Base-by-base conservation (phyloP, 37 sponge, comb jelly and placozoan species). In the Axinella damicornis region DNA sequence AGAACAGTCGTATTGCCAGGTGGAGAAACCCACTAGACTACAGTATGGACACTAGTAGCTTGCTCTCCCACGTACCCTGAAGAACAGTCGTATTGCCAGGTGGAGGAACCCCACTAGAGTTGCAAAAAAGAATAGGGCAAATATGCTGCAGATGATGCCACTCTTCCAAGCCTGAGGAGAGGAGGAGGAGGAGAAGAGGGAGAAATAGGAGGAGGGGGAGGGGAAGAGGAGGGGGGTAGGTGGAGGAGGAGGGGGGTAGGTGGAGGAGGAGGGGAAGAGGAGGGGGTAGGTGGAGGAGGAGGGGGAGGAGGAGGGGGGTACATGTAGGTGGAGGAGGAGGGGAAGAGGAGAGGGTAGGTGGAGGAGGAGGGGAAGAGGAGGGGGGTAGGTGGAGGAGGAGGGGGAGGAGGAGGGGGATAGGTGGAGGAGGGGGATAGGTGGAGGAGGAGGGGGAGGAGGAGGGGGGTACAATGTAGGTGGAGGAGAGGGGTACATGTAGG, bases 21-120 rank as follows among this genome's bases (percentile, higher is more conserved):
- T 86, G 87, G 24, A 85, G 63, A 39, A 91, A 91, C n/a, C 91
- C 91, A n/a, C n/a, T n/a, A n/a, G n/a, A n/a, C n/a, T n/a, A n/a
- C n/a, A n/a, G n/a, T n/a, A n/a, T n/a, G n/a, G n/a, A n/a, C n/a
- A n/a, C n/a, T n/a, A n/a, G n/a, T n/a, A n/a, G n/a, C n/a, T n/a
- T n/a, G n/a, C n/a, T n/a, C n/a, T n/a, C n/a, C n/a, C n/a, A 66
- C 89, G 71, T 57, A 89, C 89, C 54, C 89, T 77, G 33, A 91
- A 85, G 71, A 86, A 91, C 36, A 91, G 87, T 40, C 87, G 57
- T 20, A 91, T 80, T 18, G 79, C 82, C 57, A 81, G 58, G 76
- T 86, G 87, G 24, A 85, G 63, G 56, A 91, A 91, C n/a, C 91
- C 91, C 13, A 82, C 63, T 40, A 91, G 63, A 0, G 72, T 82